These are phyloP conservation scores for Stramonita haemastoma DNA, from an alignment of 2,888 invertebrate genomes.

Conservation along the genomic window DNA sequence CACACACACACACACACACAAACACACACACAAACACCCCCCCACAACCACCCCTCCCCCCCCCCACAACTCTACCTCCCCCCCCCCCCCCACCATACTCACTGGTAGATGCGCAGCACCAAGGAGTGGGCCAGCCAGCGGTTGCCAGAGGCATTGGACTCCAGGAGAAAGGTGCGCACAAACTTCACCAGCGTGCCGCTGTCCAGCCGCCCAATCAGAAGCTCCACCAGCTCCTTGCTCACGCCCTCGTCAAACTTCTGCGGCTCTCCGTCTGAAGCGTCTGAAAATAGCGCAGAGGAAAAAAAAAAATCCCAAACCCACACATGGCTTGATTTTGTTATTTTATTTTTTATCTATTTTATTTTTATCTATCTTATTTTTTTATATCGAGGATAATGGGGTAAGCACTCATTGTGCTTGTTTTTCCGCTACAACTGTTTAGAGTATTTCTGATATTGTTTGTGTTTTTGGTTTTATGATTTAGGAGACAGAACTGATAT, in stretches of 20 bases:
- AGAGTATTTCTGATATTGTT: too few relatives aligned
- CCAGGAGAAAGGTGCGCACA: slow-evolving; percentile 92
- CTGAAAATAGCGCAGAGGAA: neutral
- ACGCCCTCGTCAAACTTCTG: slow-evolving; percentile 81
- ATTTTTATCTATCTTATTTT: too few relatives aligned
- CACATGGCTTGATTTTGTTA: too few relatives aligned
- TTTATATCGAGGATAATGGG: too few relatives aligned
- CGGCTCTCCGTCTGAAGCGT: slow-evolving; percentile 48
- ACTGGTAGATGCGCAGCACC: slow-evolving; percentile 76
- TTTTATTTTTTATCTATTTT: too few relatives aligned
- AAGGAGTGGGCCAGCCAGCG: slow-evolving; percentile 95
- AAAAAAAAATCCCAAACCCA: neutral
- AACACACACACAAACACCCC: neutral
- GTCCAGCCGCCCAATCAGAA: slow-evolving; percentile 84
- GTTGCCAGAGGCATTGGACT: slow-evolving; percentile 93
- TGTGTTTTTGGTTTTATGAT: too few relatives aligned
- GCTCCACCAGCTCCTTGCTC: slow-evolving; percentile 84
- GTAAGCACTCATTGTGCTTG: too few relatives aligned
- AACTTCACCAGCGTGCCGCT: slow-evolving; percentile 84
- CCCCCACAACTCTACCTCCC: neutral
- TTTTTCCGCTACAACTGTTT: too few relatives aligned
- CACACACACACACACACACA: neutral
- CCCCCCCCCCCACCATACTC: slow-evolving; percentile 15
- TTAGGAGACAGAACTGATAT: too few relatives aligned
- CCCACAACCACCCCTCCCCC: neutral